phyloP scores from a whole-genome alignment of 53 echinoderm and acorn worm genomes.

The Luidia sarsii region DNA sequence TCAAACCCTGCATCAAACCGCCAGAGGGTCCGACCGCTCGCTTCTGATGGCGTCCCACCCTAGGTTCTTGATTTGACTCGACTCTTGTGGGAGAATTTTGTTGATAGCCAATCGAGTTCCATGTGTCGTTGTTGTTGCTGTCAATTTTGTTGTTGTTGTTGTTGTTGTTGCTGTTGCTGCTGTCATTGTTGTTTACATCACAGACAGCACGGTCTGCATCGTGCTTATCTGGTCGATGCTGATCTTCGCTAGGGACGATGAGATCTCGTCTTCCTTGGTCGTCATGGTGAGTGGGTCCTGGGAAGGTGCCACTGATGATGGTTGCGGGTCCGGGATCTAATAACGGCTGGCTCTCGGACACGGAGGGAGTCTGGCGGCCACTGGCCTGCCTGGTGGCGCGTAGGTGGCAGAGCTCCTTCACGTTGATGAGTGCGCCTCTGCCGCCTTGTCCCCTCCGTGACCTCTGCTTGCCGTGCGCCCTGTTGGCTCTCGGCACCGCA shows the following conservation, averaged over 20 bases:
- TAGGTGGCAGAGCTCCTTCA: constrained; percentile 29
- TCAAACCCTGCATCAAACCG: not conserved
- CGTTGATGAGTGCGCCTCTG: constrained; percentile 8
- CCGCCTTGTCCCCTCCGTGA: constrained; percentile 17
- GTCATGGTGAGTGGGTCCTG: too few species aligned
- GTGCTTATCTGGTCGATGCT: not conserved
- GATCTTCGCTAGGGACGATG: not conserved
- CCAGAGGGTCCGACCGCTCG: not conserved
- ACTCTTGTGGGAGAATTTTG: not conserved
- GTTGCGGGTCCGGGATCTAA: too few species aligned
- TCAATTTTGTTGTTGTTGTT: constrained; percentile 16
- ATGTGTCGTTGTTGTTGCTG: not conserved
- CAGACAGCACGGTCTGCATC: not conserved
- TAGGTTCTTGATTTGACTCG: not conserved
- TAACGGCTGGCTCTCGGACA: too few species aligned
- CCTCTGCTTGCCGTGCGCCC: constrained; percentile 1
- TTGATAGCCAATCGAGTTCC: too few species aligned
- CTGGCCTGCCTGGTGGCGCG: not conserved
- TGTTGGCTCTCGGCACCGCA: too few species aligned
- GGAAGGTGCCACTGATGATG: too few species aligned
- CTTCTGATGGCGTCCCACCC: not conserved
- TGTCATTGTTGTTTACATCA: not conserved
- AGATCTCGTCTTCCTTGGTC: too few species aligned
- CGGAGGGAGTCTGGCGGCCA: not conserved
- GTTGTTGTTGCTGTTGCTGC: constrained; percentile 17